Evolutionary conservation across 2,888 invertebrate genomes (phyloP), one percentile per base, ranked within the genome.

Genomic region (Lucinisca nassula): DNA sequence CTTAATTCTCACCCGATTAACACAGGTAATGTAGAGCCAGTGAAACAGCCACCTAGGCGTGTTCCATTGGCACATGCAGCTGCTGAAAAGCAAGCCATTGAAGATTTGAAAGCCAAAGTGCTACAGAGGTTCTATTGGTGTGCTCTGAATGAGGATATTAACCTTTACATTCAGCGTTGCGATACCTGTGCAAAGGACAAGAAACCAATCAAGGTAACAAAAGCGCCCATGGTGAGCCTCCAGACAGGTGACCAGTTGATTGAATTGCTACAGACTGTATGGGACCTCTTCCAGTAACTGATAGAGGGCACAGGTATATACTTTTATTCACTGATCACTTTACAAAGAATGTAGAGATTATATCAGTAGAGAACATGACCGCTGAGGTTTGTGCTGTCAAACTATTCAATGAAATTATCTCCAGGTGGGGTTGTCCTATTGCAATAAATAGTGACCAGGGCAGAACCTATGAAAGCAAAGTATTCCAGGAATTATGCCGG

Each of bases 291-390:
- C 78, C 78, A 58, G n/a, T 32, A 17, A 82, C 49, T 10, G 27
- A 14, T 17, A 55, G 70, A 55, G 61, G 30, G 17, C 73, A 79
- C 40, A 58, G 27, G 35, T 78, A 73, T 37, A 84, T 84, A 27
- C 17, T 80, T 1, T 70, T 49, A 37, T 17, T 83, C 3, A 82
- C 49, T 21, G 84, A 87, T 74, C 72, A 77, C 14, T 84, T 84
- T 73, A 58, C 82, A 1, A 78, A 79, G 61, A 84, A 40, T 14
- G 67, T 38, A 14, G 61, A 78, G 38, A 35, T 78, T 4, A 27
- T 78, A 3, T 17, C 67, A n/a, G 74, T 76, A 24, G 40, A 55
- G 12, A 81, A 84, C 35, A 80, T 78, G 37, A 81, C 78, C n/a
- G 79, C 81, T 21, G 79, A 77, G 21, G 35, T 40, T 21, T 70